Conservation (phyloP, 1,140 invertebrate genomes). For the Centruroides vittatus region DNA sequence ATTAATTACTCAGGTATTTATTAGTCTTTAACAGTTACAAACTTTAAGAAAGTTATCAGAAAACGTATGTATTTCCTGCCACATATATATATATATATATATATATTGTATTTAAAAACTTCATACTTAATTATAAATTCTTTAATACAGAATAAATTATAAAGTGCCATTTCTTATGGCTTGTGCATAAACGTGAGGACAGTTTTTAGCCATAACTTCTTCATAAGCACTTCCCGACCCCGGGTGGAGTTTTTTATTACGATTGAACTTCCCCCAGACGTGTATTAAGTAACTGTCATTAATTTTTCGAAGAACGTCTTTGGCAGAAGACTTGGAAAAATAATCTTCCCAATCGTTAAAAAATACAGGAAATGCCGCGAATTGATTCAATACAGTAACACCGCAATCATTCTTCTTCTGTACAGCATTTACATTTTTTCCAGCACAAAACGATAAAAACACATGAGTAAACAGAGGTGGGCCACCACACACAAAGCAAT, state of each 20-base stretch:
- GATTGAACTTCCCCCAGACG: conserved; percentile 8
- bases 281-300: conserved; percentile 7
- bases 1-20: too few relatives aligned
- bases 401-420: conserved; percentile 2
- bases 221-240: conserved; percentile 3
- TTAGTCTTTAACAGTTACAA: too few relatives aligned
- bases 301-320: not conserved
- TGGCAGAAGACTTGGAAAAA: not conserved
- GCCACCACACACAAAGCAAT: conserved; percentile 1
- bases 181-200: not conserved
- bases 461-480: conserved; percentile 2
- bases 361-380: conserved; percentile 5
- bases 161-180: too few relatives aligned
- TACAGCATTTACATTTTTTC: not conserved
- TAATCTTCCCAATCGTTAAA: conserved; percentile 6
- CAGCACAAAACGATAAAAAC: not conserved
- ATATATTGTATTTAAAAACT: too few relatives aligned
- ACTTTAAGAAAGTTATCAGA: too few relatives aligned
- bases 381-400: conserved; percentile 1
- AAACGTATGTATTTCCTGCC: too few relatives aligned
- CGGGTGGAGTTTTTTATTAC: not conserved
- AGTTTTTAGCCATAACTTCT: conserved; percentile 1
- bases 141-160: too few relatives aligned
- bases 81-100: too few relatives aligned
- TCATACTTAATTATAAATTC: too few relatives aligned